These are phyloP conservation scores for Ypsolopha sequella DNA, from an alignment of 2,888 invertebrate species.

Conservation along the genomic window DNA sequence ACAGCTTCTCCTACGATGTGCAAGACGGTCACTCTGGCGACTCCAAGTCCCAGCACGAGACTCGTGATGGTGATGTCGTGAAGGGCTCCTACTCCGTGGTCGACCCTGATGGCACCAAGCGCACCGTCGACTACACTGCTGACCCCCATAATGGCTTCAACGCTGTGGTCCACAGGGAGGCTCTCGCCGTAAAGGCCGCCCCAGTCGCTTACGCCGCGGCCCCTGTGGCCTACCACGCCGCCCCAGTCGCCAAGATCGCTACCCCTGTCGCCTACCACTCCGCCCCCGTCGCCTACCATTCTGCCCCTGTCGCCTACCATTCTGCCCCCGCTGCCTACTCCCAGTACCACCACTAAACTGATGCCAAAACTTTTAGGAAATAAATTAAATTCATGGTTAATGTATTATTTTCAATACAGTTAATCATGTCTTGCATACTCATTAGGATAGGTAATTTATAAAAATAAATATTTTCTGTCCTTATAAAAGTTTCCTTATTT, in stretches of 20 bases:
- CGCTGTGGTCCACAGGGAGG: slow-evolving; percentile 23
- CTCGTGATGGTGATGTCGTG: slow-evolving; percentile 56
- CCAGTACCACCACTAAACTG: slow-evolving; percentile 47
- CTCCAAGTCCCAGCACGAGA: slow-evolving; percentile 54
- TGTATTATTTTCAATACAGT: slow-evolving; percentile 23
- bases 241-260: slow-evolving; percentile 5
- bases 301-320: slow-evolving; percentile 15
- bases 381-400: slow-evolving; percentile 12
- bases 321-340: slow-evolving; percentile 4
- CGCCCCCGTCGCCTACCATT: slow-evolving; percentile 20
- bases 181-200: slow-evolving; percentile 29
- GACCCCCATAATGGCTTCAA: slow-evolving; percentile 11
- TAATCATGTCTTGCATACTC: slow-evolving; percentile 6
- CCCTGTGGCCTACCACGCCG: slow-evolving; percentile 22
- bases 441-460: slow-evolving; percentile 22
- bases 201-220: slow-evolving; percentile 32
- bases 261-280: slow-evolving; percentile 5
- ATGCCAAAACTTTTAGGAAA: slow-evolving; percentile 36
- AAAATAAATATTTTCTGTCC: slow-evolving; percentile 28
- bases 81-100: slow-evolving; percentile 53
- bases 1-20: slow-evolving; percentile 18
- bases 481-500: neutral
- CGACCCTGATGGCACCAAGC: slow-evolving; percentile 38
- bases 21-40: slow-evolving; percentile 32
- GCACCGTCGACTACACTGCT: slow-evolving; percentile 48